A percentile compares a stretch with the other conserved stretches of the same genome.
Conservation (phyloP, 2,888 invertebrate genomes). For the Thysanoteuthis rhombus region DNA sequence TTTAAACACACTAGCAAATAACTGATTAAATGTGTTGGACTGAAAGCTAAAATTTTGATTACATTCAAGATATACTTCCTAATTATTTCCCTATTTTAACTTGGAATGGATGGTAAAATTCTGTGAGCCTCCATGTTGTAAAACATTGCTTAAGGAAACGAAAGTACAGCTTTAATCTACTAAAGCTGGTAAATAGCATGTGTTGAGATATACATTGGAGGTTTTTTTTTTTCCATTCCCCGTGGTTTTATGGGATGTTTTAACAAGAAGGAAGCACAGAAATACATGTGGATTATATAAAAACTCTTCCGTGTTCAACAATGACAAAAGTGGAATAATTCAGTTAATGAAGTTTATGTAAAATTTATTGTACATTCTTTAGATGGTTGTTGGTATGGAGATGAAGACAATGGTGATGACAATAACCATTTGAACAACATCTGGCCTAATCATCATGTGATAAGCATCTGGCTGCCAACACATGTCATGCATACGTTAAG, state of each 20-base stretch:
- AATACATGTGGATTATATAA: background rate
- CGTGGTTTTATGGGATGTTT: background rate
- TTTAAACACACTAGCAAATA: too few species aligned
- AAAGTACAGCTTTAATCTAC: background rate
- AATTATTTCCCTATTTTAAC: background rate
- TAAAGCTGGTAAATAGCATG: background rate
- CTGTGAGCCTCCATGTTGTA: too few species aligned
- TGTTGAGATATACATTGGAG: background rate
- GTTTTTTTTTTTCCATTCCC: background rate
- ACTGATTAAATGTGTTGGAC: background rate
- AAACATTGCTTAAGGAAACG: background rate
- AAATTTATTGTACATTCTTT: background rate
- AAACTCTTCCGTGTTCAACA: background rate
- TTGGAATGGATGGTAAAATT: background rate
- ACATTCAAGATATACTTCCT: background rate
- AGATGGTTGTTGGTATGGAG: background rate
- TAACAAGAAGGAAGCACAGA: background rate
- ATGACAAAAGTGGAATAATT: background rate
- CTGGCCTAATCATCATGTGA: background rate
- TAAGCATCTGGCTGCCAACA: background rate
- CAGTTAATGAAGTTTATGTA: background rate
- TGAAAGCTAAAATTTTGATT: background rate
- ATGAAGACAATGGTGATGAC: background rate
- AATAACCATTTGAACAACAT: background rate
- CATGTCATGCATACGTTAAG: background rate